These are phyloP conservation scores for Schizaphis graminum DNA, from an alignment of 2,888 invertebrate genomes.

Conservation along the genomic window DNA sequence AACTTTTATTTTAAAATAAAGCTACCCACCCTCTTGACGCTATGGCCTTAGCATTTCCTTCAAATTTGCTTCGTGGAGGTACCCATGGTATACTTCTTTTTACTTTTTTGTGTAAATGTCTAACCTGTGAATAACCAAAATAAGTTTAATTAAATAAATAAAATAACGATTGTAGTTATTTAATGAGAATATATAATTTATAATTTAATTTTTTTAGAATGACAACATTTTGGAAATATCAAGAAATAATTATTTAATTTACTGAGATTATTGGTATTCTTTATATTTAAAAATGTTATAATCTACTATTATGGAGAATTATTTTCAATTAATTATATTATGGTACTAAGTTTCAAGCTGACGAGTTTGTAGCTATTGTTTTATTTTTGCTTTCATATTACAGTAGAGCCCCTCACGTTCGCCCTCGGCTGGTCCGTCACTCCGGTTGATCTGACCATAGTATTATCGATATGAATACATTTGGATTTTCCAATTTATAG, in stretches of 20 bases:
- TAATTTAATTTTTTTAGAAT: neutral
- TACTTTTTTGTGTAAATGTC: conserved; percentile 58
- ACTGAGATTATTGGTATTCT: neutral
- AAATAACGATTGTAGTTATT: neutral
- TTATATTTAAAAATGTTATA: neutral
- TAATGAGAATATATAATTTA: neutral
- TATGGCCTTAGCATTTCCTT: conserved; percentile 77
- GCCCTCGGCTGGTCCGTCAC: no score
- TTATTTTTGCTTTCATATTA: neutral
- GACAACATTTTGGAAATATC: no score
- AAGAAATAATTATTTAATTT: no score
- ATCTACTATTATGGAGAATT: neutral
- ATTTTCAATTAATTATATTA: no score
- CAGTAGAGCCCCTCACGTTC: no score
- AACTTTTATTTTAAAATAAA: neutral
- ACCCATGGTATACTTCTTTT: conserved; percentile 60
- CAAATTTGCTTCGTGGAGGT: conserved; percentile 72
- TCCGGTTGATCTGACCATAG: no score
- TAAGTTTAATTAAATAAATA: neutral
- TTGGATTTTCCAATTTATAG: no score
- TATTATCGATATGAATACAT: no score
- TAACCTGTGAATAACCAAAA: conserved; percentile 4
- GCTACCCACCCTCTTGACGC: conserved; percentile 79
- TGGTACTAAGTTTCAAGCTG: neutral
- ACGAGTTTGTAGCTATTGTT: neutral